Conservation (phyloP, 1,140 invertebrate species). For the Dryas iulia region DNA sequence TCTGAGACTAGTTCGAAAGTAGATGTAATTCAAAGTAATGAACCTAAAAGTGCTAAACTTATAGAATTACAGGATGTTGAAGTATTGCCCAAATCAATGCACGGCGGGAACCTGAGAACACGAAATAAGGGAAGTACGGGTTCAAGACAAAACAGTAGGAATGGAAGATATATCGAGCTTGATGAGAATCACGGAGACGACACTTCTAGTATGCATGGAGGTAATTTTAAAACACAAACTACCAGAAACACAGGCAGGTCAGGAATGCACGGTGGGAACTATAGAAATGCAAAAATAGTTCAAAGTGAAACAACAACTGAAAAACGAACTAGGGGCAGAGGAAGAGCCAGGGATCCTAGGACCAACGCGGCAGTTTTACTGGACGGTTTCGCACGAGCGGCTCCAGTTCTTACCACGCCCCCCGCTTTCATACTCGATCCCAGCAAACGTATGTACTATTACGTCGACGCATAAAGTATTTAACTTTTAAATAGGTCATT, state of each 20-base stretch:
- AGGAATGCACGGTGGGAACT: conserved; percentile 65
- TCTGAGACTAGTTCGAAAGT: conserved; percentile 41
- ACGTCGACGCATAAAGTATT: conserved; percentile 54
- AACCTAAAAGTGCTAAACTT: conserved; percentile 40
- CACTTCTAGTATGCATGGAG: conserved; percentile 39
- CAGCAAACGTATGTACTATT: conserved; percentile 74
- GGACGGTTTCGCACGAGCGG: conserved; percentile 56
- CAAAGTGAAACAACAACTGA: conserved; percentile 32
- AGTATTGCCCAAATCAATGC: conserved; percentile 30
- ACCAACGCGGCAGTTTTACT: conserved; percentile 52
- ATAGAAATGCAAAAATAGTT: conserved; percentile 58
- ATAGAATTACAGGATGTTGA: conserved; percentile 43
- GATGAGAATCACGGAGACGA: conserved; percentile 43
- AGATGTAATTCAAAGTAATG: background rate
- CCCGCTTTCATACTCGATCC: conserved; percentile 66
- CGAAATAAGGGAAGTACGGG: conserved; percentile 23
- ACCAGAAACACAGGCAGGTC: conserved; percentile 36
- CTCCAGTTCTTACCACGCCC: conserved; percentile 56
- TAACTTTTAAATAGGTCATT: conserved; percentile 14
- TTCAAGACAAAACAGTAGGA: conserved; percentile 37
- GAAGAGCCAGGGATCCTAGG: conserved; percentile 28
- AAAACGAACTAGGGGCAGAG: conserved; percentile 28
- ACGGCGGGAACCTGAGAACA: conserved; percentile 54
- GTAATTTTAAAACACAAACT: conserved; percentile 47
- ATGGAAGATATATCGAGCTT: conserved; percentile 59